Conservation (phyloP, 2,888 invertebrate species). For the Caenorhabditis sp. region DNA sequence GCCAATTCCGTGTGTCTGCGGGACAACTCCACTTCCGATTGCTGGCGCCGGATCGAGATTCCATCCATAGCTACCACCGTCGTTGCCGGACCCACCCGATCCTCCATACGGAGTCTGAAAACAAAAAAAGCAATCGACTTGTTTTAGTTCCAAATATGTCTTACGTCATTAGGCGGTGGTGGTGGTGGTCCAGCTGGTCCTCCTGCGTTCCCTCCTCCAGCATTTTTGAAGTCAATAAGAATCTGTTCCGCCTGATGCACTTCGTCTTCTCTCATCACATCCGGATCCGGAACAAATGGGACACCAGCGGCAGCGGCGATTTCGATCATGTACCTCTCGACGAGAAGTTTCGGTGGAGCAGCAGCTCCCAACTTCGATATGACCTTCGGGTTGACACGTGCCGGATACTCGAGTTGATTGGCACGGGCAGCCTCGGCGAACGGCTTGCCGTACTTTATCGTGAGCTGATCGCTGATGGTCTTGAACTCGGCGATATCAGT, state of each 20-base stretch:
- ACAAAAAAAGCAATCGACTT: neutral
- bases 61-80: slow-evolving; percentile 65
- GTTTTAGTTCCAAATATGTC: slow-evolving; percentile 5
- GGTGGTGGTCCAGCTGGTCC: slow-evolving; percentile 56
- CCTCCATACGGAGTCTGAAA: slow-evolving; percentile 58
- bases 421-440: slow-evolving; percentile 93
- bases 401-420: slow-evolving; percentile 87
- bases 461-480: slow-evolving; percentile 92
- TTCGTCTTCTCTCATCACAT: slow-evolving; percentile 85
- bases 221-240: slow-evolving; percentile 82
- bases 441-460: slow-evolving; percentile 94
- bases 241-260: slow-evolving; percentile 81
- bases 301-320: slow-evolving; percentile 97
- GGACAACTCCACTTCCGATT: slow-evolving; percentile 44
- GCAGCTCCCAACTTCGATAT: slow-evolving; percentile 95
- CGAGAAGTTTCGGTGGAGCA: slow-evolving; percentile 94
- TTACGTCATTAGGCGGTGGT: slow-evolving; percentile 54
- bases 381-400: slow-evolving; percentile 77
- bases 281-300: slow-evolving; percentile 95
- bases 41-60: slow-evolving; percentile 31
- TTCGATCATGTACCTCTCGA: slow-evolving; percentile 95
- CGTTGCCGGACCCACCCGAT: slow-evolving; percentile 39
- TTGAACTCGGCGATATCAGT: slow-evolving; percentile 85
- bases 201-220: slow-evolving; percentile 58
- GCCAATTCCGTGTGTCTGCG: slow-evolving; percentile 15